These are phyloP conservation scores for Oncorhynchus tshawytscha DNA, from an alignment of 2,113 vertebrate genomes.

Conservation along the genomic window DNA sequence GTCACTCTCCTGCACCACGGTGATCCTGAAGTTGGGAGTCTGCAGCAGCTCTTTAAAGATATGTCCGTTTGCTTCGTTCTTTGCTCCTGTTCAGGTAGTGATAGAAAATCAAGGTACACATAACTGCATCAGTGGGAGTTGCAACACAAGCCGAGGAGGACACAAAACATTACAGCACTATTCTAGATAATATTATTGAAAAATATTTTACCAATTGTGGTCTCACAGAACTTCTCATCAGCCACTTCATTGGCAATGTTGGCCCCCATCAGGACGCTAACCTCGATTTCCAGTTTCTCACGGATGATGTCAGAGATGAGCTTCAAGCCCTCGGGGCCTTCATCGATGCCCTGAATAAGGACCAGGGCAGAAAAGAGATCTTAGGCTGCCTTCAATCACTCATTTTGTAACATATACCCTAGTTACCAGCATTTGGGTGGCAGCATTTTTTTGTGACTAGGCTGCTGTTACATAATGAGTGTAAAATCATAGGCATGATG, in stretches of 20 bases:
- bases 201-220: constrained; percentile 76
- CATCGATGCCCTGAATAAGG: constrained; percentile 74
- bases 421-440: background rate
- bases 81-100: constrained; percentile 70
- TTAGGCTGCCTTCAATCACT: background rate
- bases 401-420: background rate
- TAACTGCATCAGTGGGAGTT: too few species aligned
- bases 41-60: constrained; percentile 84
- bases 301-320: constrained; percentile 85
- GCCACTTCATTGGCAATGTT: constrained; percentile 87
- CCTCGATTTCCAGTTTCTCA: constrained; percentile 81
- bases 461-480: too few species aligned
- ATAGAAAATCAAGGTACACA: background rate
- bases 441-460: too few species aligned
- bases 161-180: background rate
- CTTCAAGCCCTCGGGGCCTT: constrained; percentile 76
- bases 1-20: constrained; percentile 77
- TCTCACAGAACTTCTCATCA: constrained; percentile 86
- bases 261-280: constrained; percentile 85
- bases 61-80: constrained; percentile 68
- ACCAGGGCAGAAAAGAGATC: background rate
- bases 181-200: background rate
- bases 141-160: background rate
- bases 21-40: constrained; percentile 83
- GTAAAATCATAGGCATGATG: background rate